Evolutionary conservation across 1,140 invertebrate species (phyloP).

Genomic region (Papilio machaon): DNA sequence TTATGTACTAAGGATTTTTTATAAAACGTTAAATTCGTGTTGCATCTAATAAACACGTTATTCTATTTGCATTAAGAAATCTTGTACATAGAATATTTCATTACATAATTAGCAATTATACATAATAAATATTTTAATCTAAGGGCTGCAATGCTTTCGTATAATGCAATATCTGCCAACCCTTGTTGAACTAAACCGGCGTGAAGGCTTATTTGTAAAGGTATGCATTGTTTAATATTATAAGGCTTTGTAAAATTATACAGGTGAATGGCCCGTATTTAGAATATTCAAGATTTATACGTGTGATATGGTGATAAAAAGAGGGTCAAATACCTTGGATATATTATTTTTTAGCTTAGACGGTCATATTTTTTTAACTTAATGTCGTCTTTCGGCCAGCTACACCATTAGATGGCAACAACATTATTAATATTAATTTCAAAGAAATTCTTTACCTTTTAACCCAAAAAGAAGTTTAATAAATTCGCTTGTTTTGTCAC

Average conservation of each 20-base stretch:
- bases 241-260: neutral
- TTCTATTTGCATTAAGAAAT: conserved; percentile 14
- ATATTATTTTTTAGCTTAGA: neutral
- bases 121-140: neutral
- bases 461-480: neutral
- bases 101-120: conserved; percentile 1
- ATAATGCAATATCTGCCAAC: too few relatives aligned
- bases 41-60: conserved; percentile 3
- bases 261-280: neutral
- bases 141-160: too few relatives aligned
- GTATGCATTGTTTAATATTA: neutral
- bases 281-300: neutral
- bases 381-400: neutral
- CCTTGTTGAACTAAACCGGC: too few relatives aligned
- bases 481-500: neutral
- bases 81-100: neutral
- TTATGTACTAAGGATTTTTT: neutral
- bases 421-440: conserved; percentile 6
- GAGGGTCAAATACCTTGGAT: neutral
- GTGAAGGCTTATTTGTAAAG: too few relatives aligned
- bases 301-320: neutral
- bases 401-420: neutral
- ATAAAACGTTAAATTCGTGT: neutral
- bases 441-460: neutral
- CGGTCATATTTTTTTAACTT: neutral